Percentiles rank a stretch among this genome's conserved stretches.
These are phyloP conservation scores for Athalia circularis DNA, from an alignment of 2,888 invertebrate species.

Conservation along the genomic window DNA sequence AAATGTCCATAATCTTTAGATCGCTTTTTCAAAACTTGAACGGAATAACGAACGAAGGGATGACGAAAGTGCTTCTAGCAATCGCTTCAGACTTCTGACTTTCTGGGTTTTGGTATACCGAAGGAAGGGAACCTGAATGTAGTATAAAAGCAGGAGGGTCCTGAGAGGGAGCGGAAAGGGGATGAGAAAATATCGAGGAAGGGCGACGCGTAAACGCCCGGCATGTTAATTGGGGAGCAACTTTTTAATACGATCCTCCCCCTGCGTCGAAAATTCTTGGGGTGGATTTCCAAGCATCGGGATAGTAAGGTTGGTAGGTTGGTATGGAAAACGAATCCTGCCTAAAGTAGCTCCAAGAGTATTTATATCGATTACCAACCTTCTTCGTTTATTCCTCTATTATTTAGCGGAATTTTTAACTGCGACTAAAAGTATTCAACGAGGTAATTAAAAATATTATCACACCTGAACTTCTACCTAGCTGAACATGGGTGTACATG, in stretches of 20 bases:
- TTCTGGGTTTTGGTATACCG: constrained; percentile 7
- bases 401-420: constrained; percentile 6
- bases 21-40: constrained; percentile 45
- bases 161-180: not conserved
- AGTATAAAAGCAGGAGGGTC: not conserved
- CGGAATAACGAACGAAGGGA: constrained; percentile 30
- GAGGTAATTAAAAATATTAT: constrained; percentile 8
- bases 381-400: constrained; percentile 10
- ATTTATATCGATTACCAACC: constrained; percentile 32
- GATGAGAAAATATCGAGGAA: not conserved
- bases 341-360: not conserved
- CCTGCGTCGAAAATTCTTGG: constrained; percentile 16
- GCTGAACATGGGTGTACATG: not conserved
- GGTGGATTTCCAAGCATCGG: constrained; percentile 35
- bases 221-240: constrained; percentile 44
- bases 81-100: constrained; percentile 29
- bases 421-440: constrained; percentile 10
- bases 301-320: no score
- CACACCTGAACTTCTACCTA: not conserved
- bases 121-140: not conserved
- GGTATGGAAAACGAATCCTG: constrained; percentile 31
- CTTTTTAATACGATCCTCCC: constrained; percentile 48
- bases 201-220: constrained; percentile 37
- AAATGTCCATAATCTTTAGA: constrained; percentile 45
- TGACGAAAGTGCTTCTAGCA: constrained; percentile 32